Evolutionary conservation across 1,140 invertebrate genomes (phyloP), one percentile per base, ranked within the genome.

Genomic region (Pseudomyrmex flavicornis): DNA sequence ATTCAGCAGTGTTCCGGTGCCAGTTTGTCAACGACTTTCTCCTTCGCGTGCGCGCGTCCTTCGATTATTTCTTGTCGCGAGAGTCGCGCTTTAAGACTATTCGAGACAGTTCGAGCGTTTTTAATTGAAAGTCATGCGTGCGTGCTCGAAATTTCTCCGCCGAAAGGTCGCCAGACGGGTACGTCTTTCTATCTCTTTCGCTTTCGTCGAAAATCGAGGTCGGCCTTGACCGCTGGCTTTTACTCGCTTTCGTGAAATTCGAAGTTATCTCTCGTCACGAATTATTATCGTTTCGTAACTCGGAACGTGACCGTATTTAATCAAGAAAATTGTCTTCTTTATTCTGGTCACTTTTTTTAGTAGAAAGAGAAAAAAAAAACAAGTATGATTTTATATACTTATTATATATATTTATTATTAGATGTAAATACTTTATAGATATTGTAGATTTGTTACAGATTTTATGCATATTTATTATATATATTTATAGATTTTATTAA

Each of bases 131-230:
- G 12, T 62, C 17, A 17, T 5, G 35, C 35, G 10, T 3, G 44
- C 15, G 59, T 50, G 15, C 50, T 80, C 66, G 76, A 56, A 59
- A 80, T 72, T 80, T 80, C 85, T 76, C 44, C 9, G 52, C 8
- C 13, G 48, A 68, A 44, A 73, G 83, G 75, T 87, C 76, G 72
- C 62, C 35, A 68, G 62, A 58, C 66, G 58, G 20, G 5, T 17
- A 44, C 10, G 48, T 77, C 13, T 52, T 13, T 35, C 13, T 52
- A n/a, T 72, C 69, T 88, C 74, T 74, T 80, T 87, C 86, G 75
- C 87, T 87, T 88, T 88, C 87, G 69, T 80, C 35, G 85, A 84
- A 87, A 85, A 87, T 85, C 54, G 59, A 76, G 66, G 83, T 69
- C 70, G 82, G 56, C 65, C 70, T 61, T 77, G 85, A 79, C 76